Base-by-base conservation (phyloP, 2,888 invertebrate species). In the Ectobius pallidus region DNA sequence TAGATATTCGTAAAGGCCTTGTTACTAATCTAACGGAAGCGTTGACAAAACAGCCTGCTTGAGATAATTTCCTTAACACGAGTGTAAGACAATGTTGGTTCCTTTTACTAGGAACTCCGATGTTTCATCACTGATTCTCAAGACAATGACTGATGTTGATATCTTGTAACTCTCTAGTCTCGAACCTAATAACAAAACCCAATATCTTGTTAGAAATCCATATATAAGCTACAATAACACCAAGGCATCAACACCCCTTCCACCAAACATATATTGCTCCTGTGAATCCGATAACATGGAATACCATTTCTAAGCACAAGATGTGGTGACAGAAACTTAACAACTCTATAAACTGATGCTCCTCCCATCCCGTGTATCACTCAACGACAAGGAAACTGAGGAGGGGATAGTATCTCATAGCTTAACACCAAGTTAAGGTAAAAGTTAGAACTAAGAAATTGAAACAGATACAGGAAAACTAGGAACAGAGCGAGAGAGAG, bases 261-360 rank as follows among this genome's bases (percentile, higher is more conserved):
- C 52, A 52, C 22, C 52, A n/a, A 9, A 22, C 25, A 52, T 49
- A 18, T n/a, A 49, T 49, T 49, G 25, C 52, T 52, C 52, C 52
- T 52, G 52, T 52, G 25, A 0, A 52, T 52, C 52, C 52, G 52
- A 52, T 52, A 52, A 52, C 52, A 52, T 25, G 52, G 22, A 52
- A 52, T 52, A 52, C 52, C 20, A 25, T 52, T 52, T 52, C 52
- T 52, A 52, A 52, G 52, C 52, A 52, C 20, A 25, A 3, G 14
- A 25, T 25, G 14, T 22, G 14, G 52, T 52, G 52, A 52, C 52
- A 52, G 52, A 49, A 49, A 49, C 25, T 52, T 52, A 52, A 52
- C 22, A 52, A 52, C 52, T 52, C 22, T 25, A 11, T 25, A 39
- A 39, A 39, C 7, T 39, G 39, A 39, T 39, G 39, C 14, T 39